Base-by-base conservation (phyloP, 2,113 vertebrate species). In the Phycodurus eques region DNA sequence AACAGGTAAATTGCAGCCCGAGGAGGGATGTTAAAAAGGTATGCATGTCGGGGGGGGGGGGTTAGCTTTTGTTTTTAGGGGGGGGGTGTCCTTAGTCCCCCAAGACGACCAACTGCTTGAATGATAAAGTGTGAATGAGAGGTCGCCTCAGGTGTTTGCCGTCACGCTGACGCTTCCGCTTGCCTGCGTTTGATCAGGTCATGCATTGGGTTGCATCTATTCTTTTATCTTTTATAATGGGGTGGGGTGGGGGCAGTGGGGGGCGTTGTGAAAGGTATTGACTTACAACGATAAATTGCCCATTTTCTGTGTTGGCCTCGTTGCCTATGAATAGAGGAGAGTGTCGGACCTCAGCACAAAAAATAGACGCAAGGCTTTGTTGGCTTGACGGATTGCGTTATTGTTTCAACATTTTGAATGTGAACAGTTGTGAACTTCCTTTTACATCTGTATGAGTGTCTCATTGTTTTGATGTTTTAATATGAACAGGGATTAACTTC, bases 121-220 rank as follows among this genome's bases (percentile, higher is more conserved):
- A 83, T 70, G 82, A 89, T 83, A 86, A 87, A 83, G 70, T 81
- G 79, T 80, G 75, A 66, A 39, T 73, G 75, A 76, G 70, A 80
- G 59, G 46, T 19, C 49, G 75, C 82, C 80, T 22, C 68, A 78
- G 80, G 68, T 87, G 80, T 86, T 86, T 84, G 79, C 72, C 76
- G 51, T 11, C 56, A 59, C 22, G 56, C n/a, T 12, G 5, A 14
- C 12, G 22, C 56, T 59, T 83, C 85, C 53, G 80, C 73, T 72
- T 22, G 0, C 19, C 61, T 75, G 73, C 86, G 19, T 88, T 84
- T 84, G 82, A 88, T 88, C 81, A 68, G 82, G 86, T 82, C 83
- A 71, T 8, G 76, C 74, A 75, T 64, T 19, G 39, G 61, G 39
- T 4, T n/a, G 19, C 9, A 19, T 59, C 53, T 71, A 13, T 72